Evolutionary conservation across 1,140 invertebrate species (phyloP), one percentile per base, ranked within the genome.

Genomic region (Calephelis nemesis): DNA sequence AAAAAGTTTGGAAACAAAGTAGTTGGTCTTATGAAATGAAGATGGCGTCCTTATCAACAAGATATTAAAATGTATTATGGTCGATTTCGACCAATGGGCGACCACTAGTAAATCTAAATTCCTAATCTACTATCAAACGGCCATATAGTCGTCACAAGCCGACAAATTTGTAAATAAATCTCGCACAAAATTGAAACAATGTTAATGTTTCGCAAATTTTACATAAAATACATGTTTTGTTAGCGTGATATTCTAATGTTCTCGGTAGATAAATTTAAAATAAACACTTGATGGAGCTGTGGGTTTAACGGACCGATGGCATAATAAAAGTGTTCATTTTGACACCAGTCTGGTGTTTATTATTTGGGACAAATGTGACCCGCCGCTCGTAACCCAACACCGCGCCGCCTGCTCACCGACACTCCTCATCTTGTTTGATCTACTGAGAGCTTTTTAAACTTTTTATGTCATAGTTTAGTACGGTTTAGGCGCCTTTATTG

Each of bases 361-460:
- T 89, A 91, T 89, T 87, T 82, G 74, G 82, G 85, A 84, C 83
- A 83, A 91, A 86, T 87, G 87, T 81, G 87, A 88, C 85, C 82
- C 83, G 79, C 73, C 79, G 78, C 50, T 69, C 47, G 87, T 82
- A 87, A 89, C 76, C 80, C 70, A 65, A 89, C 78, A 87, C 87
- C 87, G 74, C 70, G 76, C 83, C 86, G 86, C 78, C 83, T 87
- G 87, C 75, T 79, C 78, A 83, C 82, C 80, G 81, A 82, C 84
- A 85, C 83, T 77, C 81, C 84, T 84, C 83, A 67, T 79, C 75
- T 85, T 91, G 88, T 91, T 91, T 91, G 88, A 91, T 91, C 88
- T 91, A 89, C 88, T 88, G 85, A 88, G 87, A 91, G 88, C 87
- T 89, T 91, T 91, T 91, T 89, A 91, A 89, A 88, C 84, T 88